phyloP scores from a whole-genome alignment of 2,113 vertebrate species.

The Coryphaenoides rupestris region DNA sequence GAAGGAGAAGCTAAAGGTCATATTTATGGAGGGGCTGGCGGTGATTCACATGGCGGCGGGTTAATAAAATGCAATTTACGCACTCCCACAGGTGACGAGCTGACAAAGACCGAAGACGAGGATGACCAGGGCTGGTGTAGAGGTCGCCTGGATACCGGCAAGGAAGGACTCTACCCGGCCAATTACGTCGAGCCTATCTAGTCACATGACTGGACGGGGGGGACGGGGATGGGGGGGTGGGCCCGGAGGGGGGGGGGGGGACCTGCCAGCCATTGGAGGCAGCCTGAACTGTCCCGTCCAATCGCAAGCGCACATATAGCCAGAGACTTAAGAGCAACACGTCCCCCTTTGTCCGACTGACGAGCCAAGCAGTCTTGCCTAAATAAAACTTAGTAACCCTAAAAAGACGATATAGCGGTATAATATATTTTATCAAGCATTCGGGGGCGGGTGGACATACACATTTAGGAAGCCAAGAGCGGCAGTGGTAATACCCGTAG shows the following conservation, averaged over 20 bases:
- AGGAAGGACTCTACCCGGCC: slow-evolving; percentile 93
- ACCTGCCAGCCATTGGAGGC: slow-evolving; percentile 62
- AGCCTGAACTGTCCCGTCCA: slow-evolving; percentile 72
- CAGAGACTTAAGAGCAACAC: slow-evolving; percentile 77
- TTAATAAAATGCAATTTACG: not conserved
- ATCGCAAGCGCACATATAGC: slow-evolving; percentile 69
- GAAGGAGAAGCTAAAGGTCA: not conserved
- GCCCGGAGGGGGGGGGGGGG: slow-evolving; percentile 13
- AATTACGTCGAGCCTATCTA: slow-evolving; percentile 97
- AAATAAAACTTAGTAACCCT: slow-evolving; percentile 72
- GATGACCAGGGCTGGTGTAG: slow-evolving; percentile 98
- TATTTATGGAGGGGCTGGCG: too few relatives aligned
- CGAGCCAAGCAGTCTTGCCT: slow-evolving; percentile 71
- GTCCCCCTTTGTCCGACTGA: slow-evolving; percentile 71
- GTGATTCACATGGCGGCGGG: not conserved
- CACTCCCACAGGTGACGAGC: slow-evolving; percentile 83
- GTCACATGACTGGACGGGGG: slow-evolving; percentile 54
- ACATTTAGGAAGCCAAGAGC: slow-evolving; percentile 52
- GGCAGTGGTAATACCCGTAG: slow-evolving; percentile 60
- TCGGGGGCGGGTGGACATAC: slow-evolving; percentile 54
- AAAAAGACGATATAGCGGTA: slow-evolving; percentile 70
- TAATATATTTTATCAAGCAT: slow-evolving; percentile 70
- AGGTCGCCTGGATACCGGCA: slow-evolving; percentile 92
- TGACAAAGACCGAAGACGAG: slow-evolving; percentile 94
- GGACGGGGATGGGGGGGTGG: too few relatives aligned